A percentile compares a stretch with the other conserved stretches of the same genome.
These are phyloP conservation scores for Telenomus remus DNA, from an alignment of 1,140 invertebrate genomes.

Conservation along the genomic window DNA sequence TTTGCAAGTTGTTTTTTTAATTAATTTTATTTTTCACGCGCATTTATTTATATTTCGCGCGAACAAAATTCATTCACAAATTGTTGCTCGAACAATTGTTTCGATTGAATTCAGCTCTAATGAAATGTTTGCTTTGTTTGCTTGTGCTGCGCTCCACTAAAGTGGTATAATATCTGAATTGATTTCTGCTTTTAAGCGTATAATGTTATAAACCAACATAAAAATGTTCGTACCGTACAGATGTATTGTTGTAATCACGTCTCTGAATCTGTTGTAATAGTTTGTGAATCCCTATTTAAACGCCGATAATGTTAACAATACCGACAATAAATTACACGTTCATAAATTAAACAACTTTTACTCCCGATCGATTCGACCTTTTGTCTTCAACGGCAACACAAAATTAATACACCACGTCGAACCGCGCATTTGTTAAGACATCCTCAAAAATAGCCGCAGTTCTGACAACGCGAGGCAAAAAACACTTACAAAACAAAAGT, in stretches of 20 bases:
- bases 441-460: no score
- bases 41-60: neutral
- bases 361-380: no score
- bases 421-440: no score
- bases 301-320: neutral
- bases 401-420: no score
- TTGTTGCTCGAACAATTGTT: slow-evolving; percentile 17
- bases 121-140: slow-evolving; percentile 28
- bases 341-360: no score
- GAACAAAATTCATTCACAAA: slow-evolving; percentile 17
- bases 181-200: slow-evolving; percentile 5
- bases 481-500: no score
- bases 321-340: no score
- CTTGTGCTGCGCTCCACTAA: slow-evolving; percentile 1
- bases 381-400: no score
- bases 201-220: slow-evolving; percentile 1
- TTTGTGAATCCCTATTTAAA: neutral
- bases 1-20: no score
- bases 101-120: slow-evolving; percentile 34
- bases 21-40: no score
- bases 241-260: neutral
- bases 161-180: slow-evolving; percentile 11
- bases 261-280: neutral
- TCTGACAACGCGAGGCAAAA: no score
- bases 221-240: neutral